Evolutionary conservation across 1,140 invertebrate species (phyloP).

Genomic region (Solenopsis invicta): DNA sequence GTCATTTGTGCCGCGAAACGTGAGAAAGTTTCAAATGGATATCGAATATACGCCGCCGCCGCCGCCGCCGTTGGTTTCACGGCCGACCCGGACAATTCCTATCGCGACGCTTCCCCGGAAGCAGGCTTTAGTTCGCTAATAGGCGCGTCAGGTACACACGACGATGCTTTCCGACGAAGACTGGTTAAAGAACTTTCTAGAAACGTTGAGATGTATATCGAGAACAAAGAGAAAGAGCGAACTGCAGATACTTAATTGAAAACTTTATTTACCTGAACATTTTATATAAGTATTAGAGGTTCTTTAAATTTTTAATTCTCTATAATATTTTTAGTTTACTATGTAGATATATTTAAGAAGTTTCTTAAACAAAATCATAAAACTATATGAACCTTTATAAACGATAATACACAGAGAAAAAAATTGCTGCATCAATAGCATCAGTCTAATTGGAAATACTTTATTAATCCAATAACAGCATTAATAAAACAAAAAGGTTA

Average conservation of each 20-base stretch:
- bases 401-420: too few species aligned
- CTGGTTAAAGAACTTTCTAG: neutral
- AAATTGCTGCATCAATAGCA: too few species aligned
- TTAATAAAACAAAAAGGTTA: too few species aligned
- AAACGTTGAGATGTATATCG: neutral
- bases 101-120: slow-evolving; percentile 12
- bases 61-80: slow-evolving; percentile 5
- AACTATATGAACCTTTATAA: too few species aligned
- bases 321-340: neutral
- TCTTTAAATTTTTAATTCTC: too few species aligned
- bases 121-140: slow-evolving; percentile 18
- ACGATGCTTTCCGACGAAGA: neutral
- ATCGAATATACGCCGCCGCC: neutral
- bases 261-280: neutral
- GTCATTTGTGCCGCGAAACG: slow-evolving; percentile 79
- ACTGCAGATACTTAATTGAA: neutral
- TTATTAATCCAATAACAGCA: too few species aligned
- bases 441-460: too few species aligned
- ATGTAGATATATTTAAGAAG: neutral
- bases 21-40: slow-evolving; percentile 79
- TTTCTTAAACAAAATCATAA: neutral
- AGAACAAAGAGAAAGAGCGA: neutral
- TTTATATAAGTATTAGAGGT: too few species aligned
- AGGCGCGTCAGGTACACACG: neutral
- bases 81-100: slow-evolving; percentile 43